A percentile compares a stretch with the other conserved stretches of the same genome.
phyloP scores from a whole-genome alignment of 2,113 vertebrate genomes.

The Xenopus borealis region DNA sequence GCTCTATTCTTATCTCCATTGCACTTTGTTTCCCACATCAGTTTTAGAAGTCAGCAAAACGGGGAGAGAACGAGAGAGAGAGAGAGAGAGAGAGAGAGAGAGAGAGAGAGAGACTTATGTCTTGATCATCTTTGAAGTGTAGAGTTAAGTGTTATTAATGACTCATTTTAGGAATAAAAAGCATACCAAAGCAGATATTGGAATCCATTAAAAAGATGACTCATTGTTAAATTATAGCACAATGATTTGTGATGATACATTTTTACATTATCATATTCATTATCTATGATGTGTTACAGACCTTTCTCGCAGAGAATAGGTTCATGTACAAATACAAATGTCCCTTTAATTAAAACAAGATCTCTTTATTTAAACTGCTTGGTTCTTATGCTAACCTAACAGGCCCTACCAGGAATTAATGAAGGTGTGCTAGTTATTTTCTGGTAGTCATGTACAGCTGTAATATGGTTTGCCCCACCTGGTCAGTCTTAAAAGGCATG shows the following conservation, averaged over 20 bases:
- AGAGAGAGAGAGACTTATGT: too few species aligned
- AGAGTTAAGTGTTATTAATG: neutral
- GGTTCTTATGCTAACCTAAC: neutral
- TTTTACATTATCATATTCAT: neutral
- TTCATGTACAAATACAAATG: neutral
- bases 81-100: too few species aligned
- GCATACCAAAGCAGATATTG: neutral
- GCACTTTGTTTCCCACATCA: too few species aligned
- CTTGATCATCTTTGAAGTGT: neutral
- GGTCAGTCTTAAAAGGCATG: too few species aligned
- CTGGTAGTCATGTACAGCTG: too few species aligned
- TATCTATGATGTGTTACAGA: neutral
- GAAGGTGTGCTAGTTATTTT: too few species aligned
- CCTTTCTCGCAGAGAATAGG: neutral
- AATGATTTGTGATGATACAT: neutral
- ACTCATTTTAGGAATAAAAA: neutral
- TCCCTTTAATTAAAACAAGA: neutral
- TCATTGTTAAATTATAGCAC: neutral
- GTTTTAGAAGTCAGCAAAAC: neutral
- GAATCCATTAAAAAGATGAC: neutral
- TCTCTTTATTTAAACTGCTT: neutral
- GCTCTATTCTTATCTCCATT: too few species aligned
- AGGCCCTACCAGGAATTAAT: neutral
- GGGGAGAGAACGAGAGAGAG: neutral
- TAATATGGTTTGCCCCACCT: too few species aligned